Evolutionary conservation across 2,113 vertebrate genomes (phyloP), one percentile per base, ranked within the genome.

Genomic region (Hippocampus guttulatus): DNA sequence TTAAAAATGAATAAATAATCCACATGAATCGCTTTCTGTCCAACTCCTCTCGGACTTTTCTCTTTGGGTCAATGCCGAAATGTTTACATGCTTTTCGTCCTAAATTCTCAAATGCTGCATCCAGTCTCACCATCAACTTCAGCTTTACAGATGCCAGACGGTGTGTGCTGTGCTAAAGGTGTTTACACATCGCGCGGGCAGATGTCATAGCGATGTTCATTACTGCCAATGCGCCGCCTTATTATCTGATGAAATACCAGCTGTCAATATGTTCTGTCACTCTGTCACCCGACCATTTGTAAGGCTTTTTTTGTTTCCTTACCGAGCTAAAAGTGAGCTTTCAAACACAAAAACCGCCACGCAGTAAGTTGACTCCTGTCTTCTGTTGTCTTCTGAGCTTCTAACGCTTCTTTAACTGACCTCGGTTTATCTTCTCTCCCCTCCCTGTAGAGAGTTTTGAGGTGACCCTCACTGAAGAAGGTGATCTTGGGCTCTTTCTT

Each of bases 391-490:
- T 88, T 14, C 77, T 91, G 80, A 81, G 64, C 73, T 73, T 81
- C 76, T 85, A 87, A 84, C 92, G 93, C 88, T 94, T 90, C 84
- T 81, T 75, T 93, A 90, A 96, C 96, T 98, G 95, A 97, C 92
- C 91, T 89, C 91, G 94, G 92, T 95, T 95, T 98, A 93, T 97
- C 93, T 99, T 96, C 92, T 98, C 94, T 98, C 93, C 94, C 95
- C 95, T 90, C 84, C 87, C 81, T 91, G 83, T 94, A 99, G 97
- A 98, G 93, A 98, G 95, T 97, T 98, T 96, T 99, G 96, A 99
- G 95, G 96, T 99, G 96, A 98, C 95, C 95, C 94, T 99, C 94
- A 98, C 96, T 92, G 94, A 95, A 94, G 95, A 98, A 99, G 97
- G 97, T 99, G 97, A 99, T 95, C 90, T 94, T 93, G 94, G 95